These are phyloP conservation scores for Sebastes jordani DNA, from an alignment of 2,797 vertebrate species.

Conservation along the genomic window DNA sequence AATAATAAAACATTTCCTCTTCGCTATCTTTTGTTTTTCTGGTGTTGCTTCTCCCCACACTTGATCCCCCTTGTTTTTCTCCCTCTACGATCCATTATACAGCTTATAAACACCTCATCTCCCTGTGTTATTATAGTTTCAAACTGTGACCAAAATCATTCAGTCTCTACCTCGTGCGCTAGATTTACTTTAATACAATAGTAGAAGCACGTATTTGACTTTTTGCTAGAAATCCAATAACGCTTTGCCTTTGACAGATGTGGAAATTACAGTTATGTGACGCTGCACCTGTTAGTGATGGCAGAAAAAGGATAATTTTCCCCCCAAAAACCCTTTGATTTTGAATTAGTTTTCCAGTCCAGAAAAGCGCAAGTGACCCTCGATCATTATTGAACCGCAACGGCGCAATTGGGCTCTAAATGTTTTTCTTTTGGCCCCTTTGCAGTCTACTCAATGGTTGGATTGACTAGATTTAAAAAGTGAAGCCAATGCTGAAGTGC, in stretches of 20 bases:
- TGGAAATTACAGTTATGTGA: neutral
- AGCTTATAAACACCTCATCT: neutral
- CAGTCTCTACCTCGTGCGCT: neutral
- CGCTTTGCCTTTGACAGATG: neutral
- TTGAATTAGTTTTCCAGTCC: neutral
- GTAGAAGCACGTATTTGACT: neutral
- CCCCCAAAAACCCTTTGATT: neutral
- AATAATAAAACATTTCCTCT: conserved; percentile 4
- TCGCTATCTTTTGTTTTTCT: neutral
- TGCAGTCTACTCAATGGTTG: neutral
- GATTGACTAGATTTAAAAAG: neutral
- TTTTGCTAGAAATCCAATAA: neutral
- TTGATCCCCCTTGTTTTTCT: neutral
- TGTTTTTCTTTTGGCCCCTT: neutral
- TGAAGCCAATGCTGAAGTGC: neutral
- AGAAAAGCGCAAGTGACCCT: neutral
- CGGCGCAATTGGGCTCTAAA: neutral
- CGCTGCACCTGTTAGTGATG: neutral
- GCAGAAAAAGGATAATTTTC: neutral
- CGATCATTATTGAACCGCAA: neutral
- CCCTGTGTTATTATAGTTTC: neutral
- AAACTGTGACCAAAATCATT: neutral
- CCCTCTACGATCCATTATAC: neutral
- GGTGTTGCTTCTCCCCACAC: neutral
- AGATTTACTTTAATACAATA: neutral